Evolutionary conservation across 2,113 vertebrate genomes (phyloP).

Genomic region (Hypomesus transpacificus): DNA sequence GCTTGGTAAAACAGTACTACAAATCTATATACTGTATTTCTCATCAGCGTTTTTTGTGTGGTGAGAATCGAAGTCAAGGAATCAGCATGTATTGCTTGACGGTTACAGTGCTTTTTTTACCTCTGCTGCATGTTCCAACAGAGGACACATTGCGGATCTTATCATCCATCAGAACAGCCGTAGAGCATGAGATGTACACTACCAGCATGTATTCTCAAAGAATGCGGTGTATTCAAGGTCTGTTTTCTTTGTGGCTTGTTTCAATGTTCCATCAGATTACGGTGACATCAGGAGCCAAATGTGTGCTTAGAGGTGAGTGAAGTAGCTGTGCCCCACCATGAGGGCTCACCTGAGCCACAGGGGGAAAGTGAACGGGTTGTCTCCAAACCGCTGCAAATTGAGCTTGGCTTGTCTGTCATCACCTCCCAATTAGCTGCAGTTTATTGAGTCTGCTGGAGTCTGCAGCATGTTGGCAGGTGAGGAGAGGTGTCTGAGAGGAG

Average conservation of each 20-base stretch:
- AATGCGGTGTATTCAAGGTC: conserved; percentile 29
- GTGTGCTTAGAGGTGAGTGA: conserved; percentile 12
- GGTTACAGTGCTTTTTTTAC: conserved; percentile 6
- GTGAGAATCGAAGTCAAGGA: neutral
- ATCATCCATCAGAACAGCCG: conserved; percentile 9
- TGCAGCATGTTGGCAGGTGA: conserved; percentile 67
- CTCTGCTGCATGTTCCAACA: conserved; percentile 9
- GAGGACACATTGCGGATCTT: conserved; percentile 24
- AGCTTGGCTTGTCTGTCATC: conserved; percentile 71
- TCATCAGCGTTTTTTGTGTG: too few relatives aligned
- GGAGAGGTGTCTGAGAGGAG: conserved; percentile 68
- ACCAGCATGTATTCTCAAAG: conserved; percentile 17
- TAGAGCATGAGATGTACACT: conserved; percentile 1
- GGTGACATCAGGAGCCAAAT: conserved; percentile 36
- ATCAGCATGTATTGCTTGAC: neutral
- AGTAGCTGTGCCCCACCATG: conserved; percentile 25
- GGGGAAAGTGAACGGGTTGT: conserved; percentile 57
- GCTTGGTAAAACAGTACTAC: too few relatives aligned
- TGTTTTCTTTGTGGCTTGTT: conserved; percentile 29
- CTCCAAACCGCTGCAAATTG: conserved; percentile 68
- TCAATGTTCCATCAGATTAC: conserved; percentile 19
- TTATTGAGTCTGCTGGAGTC: conserved; percentile 72
- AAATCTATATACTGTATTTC: too few relatives aligned
- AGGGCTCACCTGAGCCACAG: conserved; percentile 30
- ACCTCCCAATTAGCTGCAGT: conserved; percentile 74